Conservation (phyloP, 2,797 vertebrate species). For the Etheostoma perlongum region DNA sequence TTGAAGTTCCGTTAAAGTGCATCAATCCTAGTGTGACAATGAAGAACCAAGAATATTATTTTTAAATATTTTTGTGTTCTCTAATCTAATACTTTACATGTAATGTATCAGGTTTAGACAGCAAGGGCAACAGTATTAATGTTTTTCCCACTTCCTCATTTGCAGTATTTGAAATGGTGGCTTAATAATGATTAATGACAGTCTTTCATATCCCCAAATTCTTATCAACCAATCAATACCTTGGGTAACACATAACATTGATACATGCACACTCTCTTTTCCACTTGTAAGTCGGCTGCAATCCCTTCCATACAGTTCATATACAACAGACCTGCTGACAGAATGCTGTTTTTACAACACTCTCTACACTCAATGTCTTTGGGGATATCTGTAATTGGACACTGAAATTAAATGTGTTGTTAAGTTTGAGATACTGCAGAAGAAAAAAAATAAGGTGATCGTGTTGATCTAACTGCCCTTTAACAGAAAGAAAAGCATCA, state of each 20-base stretch:
- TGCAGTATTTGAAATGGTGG: constrained; percentile 26
- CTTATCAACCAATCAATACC: constrained; percentile 21
- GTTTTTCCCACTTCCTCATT: constrained; percentile 11
- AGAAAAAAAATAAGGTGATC: constrained; percentile 17
- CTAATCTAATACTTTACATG: constrained; percentile 32
- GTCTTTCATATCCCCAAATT: constrained; percentile 7
- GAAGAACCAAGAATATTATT: constrained; percentile 26
- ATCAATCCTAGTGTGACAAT: constrained; percentile 63
- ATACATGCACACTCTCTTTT: constrained; percentile 29
- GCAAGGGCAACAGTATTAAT: constrained; percentile 11
- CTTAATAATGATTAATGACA: constrained; percentile 18
- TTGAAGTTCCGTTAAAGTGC: constrained; percentile 72
- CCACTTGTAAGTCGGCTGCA: constrained; percentile 2
- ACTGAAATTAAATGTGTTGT: constrained; percentile 47
- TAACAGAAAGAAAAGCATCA: constrained; percentile 45
- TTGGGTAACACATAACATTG: constrained; percentile 14
- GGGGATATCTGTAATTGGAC: constrained; percentile 44
- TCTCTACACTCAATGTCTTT: constrained; percentile 44
- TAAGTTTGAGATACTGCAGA: constrained; percentile 7
- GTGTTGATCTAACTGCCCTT: constrained; percentile 45
- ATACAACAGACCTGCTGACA: constrained; percentile 35
- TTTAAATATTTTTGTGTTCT: constrained; percentile 31
- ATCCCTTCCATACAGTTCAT: constrained; percentile 20
- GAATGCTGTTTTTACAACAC: constrained; percentile 62
- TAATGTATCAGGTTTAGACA: constrained; percentile 24